Evolutionary conservation across 2,888 invertebrate species (phyloP), one percentile per base, ranked within the genome.

Genomic region (Automeris io): DNA sequence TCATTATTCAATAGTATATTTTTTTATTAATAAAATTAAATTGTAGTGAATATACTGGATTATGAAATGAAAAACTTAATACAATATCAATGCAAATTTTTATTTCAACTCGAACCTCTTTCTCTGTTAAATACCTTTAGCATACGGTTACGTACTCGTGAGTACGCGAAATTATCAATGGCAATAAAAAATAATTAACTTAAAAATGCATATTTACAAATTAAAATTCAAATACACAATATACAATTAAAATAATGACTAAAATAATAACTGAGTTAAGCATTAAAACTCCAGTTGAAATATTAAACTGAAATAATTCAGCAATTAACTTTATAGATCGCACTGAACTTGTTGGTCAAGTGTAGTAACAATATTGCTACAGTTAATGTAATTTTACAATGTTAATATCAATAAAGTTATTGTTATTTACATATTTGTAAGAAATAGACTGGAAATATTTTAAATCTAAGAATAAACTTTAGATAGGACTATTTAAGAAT

Each of bases 161-260:
- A 75, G 69, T 77, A 77, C 70, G 71, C 68, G 69, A 74, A 70
- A 72, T 74, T 70, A 78, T 68, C 66, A 70, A 82, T 85, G 86
- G 86, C 86, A 85, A 76, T 75, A 72, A 71, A 74, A 71, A 72
- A 66, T 53, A 73, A 72, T 78, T 80, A 83, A 81, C 75, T 80
- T 81, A 73, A 58, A 69, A 75, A 71, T 68, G 66, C 74, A 75
- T 85, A 86, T 85, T 85, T 86, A 85, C 85, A 86, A 82, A 82
- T 81, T 66, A 79, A 69, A 73, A 66, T 71, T 66, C 70, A 69
- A 73, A 80, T 78, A 83, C 65, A 85, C 72, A 83, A 77, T 77
- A 83, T 79, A 83, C 80, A 85, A 73, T 78, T 82, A 86, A 70
- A 80, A 70, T 83, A 85, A 71, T 86, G 86, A 86, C 86, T 85